Evolutionary conservation across 2,888 invertebrate genomes (phyloP), one percentile per base, ranked within the genome.

Genomic region (Thereva nobilitata): DNA sequence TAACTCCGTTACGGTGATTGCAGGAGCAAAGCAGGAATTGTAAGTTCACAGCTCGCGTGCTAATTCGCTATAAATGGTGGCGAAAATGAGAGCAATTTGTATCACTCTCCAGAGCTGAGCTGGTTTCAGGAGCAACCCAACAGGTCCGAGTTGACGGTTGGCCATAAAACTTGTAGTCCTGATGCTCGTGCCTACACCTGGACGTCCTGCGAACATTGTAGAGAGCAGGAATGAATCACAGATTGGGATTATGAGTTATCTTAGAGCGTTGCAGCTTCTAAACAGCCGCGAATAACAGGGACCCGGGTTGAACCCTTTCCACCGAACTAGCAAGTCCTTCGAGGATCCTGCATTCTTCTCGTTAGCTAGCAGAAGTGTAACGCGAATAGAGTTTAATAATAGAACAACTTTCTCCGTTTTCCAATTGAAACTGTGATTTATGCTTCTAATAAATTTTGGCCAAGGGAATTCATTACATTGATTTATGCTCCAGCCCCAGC

Each of bases 31-130:
- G 66, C 66, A n/a, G 61, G 49, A 49, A 61, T 23, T 23, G 23
- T 23, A 2, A 1, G 56, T 68, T 66, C 65, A 50, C 68, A 66
- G 66, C 53, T 68, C 66, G 68, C 68, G 68, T 68, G 68, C 56
- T 66, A 68, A 68, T 68, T 50, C 56, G 55, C 63, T 66, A 66
- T 68, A 66, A 68, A 68, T 56, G 63, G 63, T 8, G 10, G 66
- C n/a, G 55, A 63, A 68, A 68, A 68, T 68, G 63, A 42, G 47
- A 55, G 55, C 68, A 66, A 68, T 68, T 68, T 66, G 66, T 68
- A 57, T 66, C 59, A 35, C 45, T 50, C 40, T 23, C 50, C 40
- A 9, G 61, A 12, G 50, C 6, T 35, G 50, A 50, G 50, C 5
- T 23, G 50, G 8, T 3, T 23, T 2, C 2, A 23, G 23, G 23